Conservation (phyloP, 2,797 vertebrate genomes). For the Heterohyrax brucei region DNA sequence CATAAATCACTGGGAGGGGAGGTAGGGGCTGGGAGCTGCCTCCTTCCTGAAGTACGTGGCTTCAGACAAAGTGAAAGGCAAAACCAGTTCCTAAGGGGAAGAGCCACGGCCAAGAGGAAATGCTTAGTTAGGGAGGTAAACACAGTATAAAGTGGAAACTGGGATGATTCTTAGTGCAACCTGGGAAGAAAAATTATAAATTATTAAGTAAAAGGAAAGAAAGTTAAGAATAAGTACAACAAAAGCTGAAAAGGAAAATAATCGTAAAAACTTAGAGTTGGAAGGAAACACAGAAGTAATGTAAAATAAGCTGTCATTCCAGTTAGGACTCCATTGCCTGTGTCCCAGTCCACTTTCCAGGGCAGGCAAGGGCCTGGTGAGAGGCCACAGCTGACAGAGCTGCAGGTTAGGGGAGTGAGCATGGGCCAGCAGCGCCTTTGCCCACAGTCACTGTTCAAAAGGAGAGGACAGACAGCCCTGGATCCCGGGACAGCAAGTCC, state of each 20-base stretch:
- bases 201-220: not conserved
- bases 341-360: not conserved
- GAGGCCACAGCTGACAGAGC: not conserved
- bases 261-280: not conserved
- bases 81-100: not conserved
- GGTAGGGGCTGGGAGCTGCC: rapidly evolving
- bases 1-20: not conserved
- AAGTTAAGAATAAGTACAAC: not conserved
- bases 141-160: not conserved
- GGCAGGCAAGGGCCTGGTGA: not conserved
- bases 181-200: not conserved
- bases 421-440: no score
- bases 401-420: no score
- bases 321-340: not conserved
- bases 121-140: not conserved
- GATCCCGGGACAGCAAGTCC: not conserved
- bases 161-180: not conserved
- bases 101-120: not conserved
- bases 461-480: not conserved
- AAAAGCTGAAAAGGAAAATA: not conserved
- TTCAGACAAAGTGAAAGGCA: not conserved
- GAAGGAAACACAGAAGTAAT: not conserved
- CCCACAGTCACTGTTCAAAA: not conserved
- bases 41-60: not conserved
- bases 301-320: not conserved